Base-by-base conservation (phyloP, 2,888 invertebrate genomes). In the Dendrolimus pini region DNA sequence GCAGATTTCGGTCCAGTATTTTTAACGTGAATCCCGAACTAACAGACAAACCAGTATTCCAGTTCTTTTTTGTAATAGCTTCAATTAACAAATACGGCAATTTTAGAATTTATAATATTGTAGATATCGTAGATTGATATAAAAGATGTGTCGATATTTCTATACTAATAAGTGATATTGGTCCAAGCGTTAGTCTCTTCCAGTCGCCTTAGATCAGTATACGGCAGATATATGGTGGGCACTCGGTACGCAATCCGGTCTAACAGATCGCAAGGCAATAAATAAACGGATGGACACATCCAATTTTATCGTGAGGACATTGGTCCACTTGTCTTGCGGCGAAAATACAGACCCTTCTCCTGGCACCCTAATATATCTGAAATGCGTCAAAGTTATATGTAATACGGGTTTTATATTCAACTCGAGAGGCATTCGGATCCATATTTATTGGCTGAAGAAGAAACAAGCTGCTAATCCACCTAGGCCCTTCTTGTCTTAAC, bases 221-320 rank as follows among this genome's bases (percentile, higher is more conserved):
- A 55, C 53, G 9, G 18, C 12, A 42, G 52, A 52, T 56, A 41
- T 56, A n/a, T 53, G 53, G 14, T 53, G 54, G 54, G 47, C 47
- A 13, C n/a, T 54, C 42, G 14, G 30, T 14, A 54, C 53, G 58
- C 59, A 56, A 55, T 60, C 60, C 63, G 54, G 14, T 54, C 56
- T 55, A 59, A 64, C 62, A 62, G 64, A 65, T 65, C 61, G 66
- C 59, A 58, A 10, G 60, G 58, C 64, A 58, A 67, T 68, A 68
- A 68, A 68, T 68, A 68, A 63, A 59, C 57, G 60, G 60, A 65
- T 62, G 68, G 68, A 67, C 68, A 65, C 60, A 66, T 66, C 65
- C 68, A 67, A 68, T 67, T 68, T 65, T 64, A 66, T 66, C 63
- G 62, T 53, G 58, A 59, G 61, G 58, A 60, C 58, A 55, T 55